These are phyloP conservation scores for Parazoanthus swiftii DNA, from an alignment of 92 coral and sea anemone species.

Conservation along the genomic window DNA sequence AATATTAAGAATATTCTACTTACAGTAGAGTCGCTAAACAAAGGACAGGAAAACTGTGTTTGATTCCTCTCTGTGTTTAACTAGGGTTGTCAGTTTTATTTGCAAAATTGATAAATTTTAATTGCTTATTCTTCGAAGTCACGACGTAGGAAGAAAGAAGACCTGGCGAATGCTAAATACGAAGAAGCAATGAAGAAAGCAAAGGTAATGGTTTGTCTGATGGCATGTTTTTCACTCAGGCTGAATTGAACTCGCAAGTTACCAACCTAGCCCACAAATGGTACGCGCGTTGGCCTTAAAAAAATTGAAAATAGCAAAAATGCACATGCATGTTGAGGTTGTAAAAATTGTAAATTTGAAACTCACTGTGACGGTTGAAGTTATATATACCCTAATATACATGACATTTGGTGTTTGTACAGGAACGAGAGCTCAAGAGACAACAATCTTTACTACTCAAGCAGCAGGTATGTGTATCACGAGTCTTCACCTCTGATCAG, in stretches of 20 bases:
- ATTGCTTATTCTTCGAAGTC: constrained; percentile 53
- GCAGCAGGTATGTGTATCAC: constrained; percentile 72
- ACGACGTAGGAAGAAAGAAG: constrained; percentile 88
- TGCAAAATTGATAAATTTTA: neutral
- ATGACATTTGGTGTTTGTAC: neutral
- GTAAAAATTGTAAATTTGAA: no score
- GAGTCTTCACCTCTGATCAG: neutral
- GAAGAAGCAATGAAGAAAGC: constrained; percentile 98
- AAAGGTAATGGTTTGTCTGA: constrained; percentile 55
- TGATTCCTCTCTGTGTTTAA: no score
- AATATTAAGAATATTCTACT: no score
- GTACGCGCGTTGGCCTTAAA: no score
- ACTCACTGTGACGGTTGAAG: no score
- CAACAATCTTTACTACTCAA: constrained; percentile 90
- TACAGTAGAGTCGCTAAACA: no score
- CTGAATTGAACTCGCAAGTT: neutral
- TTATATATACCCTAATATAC: neutral
- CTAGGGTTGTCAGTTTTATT: neutral
- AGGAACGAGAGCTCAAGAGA: constrained; percentile 98
- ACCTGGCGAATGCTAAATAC: constrained; percentile 91
- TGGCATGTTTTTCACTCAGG: neutral
- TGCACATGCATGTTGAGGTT: no score
- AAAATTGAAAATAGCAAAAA: no score
- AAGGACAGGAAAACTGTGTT: no score
- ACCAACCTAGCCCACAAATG: no score